Percentiles rank a stretch among this genome's conserved stretches.
Evolutionary conservation across 2,113 vertebrate species (phyloP).

Genomic region (Ctenodactylus gundi): DNA sequence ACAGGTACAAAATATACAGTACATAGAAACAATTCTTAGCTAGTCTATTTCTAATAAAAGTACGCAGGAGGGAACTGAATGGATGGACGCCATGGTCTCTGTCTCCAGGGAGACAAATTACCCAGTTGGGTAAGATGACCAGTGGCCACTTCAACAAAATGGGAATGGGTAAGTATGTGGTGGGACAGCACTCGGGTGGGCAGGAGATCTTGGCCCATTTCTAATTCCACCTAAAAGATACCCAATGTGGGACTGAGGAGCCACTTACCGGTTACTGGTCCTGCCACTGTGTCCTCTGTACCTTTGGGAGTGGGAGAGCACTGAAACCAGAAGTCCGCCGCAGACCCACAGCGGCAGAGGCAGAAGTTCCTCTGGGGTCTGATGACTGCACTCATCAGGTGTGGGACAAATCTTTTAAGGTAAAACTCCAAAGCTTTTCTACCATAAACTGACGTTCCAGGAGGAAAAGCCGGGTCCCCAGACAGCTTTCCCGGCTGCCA

Average conservation of each 20-base stretch:
- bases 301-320: accelerated
- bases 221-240: not conserved
- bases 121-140: not conserved
- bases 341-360: not conserved
- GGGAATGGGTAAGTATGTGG: slow-evolving; percentile 8
- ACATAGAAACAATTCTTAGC: slow-evolving; percentile 77
- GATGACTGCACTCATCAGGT: not conserved
- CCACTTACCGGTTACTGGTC: not conserved
- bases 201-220: not conserved
- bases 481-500: not conserved
- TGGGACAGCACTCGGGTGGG: not conserved
- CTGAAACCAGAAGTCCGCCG: accelerated
- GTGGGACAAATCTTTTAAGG: not conserved
- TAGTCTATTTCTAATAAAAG: slow-evolving; percentile 76
- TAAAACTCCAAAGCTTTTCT: not conserved
- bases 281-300: not conserved
- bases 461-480: not conserved
- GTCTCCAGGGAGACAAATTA: not conserved
- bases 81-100: not conserved
- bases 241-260: not conserved
- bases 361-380: not conserved
- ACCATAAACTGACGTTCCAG: not conserved
- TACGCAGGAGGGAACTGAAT: slow-evolving; percentile 48
- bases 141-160: slow-evolving; percentile 33
- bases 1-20: slow-evolving; percentile 81